Base-by-base conservation (phyloP, 2,888 invertebrate species). In the Stictocephala bisonia region DNA sequence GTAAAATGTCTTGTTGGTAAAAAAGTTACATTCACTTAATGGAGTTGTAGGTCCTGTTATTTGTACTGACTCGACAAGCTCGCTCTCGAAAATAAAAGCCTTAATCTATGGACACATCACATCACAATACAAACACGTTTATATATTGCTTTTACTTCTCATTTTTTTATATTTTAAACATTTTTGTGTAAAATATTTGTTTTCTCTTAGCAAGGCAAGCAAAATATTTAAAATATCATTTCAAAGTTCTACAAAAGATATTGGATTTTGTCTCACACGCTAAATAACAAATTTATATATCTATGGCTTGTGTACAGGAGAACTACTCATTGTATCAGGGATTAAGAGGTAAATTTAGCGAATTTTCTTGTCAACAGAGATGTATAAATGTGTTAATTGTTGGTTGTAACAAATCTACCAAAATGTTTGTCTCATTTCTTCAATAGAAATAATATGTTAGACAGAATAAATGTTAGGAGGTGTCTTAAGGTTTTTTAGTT, bases 191-290 rank as follows among this genome's bases (percentile, higher is more conserved):
- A 74, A 77, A 77, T 73, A 72, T 50, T 68, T 40, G n/a, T 70
- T 29, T 74, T 77, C 75, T 77, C 75, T 77, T 75, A 71, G 70
- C 77, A 77, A 78, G 78, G 78, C 77, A 78, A 78, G 78, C 77
- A 60, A 75, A 69, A 69, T 74, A 77, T 75, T 75, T 77, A 74
- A 75, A 75, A 77, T 75, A 73, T 74, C 58, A 75, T 71, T 74
- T 56, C 71, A n/a, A 53, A 72, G 41, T 74, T 77, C 74, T 78
- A 78, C 72, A 77, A 77, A 77, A 77, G 77, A 78, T 78, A 76
- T 74, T 75, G 75, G 71, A 64, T 64, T 74, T 71, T 66, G 50
- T 74, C 51, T 71, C 64, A 74, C 60, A 41, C 56, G 69, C 48
- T 73, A 48, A 29, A 41, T 72, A 56, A 64, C 50, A 56, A 68